A percentile compares a stretch with the other conserved stretches of the same genome.
These are phyloP conservation scores for Parus major DNA, from an alignment of 2,113 vertebrate species.

Conservation along the genomic window DNA sequence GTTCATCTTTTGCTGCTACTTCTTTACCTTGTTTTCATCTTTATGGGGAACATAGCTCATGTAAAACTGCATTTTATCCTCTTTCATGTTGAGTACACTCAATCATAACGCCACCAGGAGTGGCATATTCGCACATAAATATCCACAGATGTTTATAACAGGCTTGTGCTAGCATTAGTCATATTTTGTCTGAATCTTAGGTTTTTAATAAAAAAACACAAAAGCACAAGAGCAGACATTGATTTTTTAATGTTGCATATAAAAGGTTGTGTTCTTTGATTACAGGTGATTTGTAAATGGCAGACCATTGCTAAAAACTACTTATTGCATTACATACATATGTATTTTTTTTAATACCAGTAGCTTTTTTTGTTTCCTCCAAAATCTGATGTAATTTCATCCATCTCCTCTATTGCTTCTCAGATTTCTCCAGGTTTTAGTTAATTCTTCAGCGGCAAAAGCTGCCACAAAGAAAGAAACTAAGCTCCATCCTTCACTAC, in stretches of 20 bases:
- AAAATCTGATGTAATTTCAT: not conserved
- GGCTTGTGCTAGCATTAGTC: not conserved
- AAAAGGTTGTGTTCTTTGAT: not conserved
- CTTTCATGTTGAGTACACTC: not conserved
- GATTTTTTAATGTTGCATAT: not conserved
- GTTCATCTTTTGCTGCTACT: not conserved
- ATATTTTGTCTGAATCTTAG: not conserved
- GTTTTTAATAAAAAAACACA: not conserved
- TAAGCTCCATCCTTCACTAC: not conserved
- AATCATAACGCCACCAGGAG: not conserved
- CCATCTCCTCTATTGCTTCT: not conserved
- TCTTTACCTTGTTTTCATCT: not conserved
- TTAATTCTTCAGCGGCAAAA: not conserved
- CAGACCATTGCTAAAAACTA: not conserved
- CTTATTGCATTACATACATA: no score
- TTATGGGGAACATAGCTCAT: not conserved
- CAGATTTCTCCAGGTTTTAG: not conserved
- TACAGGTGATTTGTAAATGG: not conserved
- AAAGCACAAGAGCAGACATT: not conserved
- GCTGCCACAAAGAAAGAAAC: not conserved
- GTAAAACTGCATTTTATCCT: not conserved
- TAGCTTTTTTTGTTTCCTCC: not conserved
- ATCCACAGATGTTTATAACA: not conserved
- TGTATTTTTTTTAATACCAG: not conserved
- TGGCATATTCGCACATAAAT: not conserved